A percentile compares a stretch with the other conserved stretches of the same genome.
Evolutionary conservation across 1,140 invertebrate genomes (phyloP).

Genomic region (Pseudoatta argentina): DNA sequence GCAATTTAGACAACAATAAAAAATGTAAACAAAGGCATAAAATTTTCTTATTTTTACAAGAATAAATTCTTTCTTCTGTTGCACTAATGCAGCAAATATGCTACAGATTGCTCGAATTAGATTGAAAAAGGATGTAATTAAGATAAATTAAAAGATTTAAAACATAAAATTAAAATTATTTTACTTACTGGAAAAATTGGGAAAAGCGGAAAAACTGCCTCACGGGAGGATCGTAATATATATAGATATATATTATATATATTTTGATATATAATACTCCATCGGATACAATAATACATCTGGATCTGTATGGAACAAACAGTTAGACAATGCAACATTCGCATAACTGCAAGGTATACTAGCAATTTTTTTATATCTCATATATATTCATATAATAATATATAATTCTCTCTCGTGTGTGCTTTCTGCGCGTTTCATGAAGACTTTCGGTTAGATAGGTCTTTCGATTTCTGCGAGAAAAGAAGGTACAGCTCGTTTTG

Average conservation of each 20-base stretch:
- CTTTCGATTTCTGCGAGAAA: conserved; percentile 75
- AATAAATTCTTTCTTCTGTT: background rate
- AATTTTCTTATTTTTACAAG: conserved; percentile 1
- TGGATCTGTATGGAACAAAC: conserved; percentile 83
- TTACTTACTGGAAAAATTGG: background rate
- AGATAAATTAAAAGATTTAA: background rate
- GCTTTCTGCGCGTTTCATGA: conserved; percentile 77
- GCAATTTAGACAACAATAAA: background rate
- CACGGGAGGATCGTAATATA: conserved; percentile 62
- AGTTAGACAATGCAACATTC: conserved; percentile 83
- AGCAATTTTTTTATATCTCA: conserved; percentile 78
- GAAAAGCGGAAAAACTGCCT: conserved; percentile 17
- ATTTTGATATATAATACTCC: conserved; percentile 79
- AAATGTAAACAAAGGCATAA: background rate
- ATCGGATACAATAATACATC: conserved; percentile 84
- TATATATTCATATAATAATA: conserved; percentile 74
- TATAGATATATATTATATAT: conserved; percentile 75
- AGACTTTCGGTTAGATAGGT: conserved; percentile 82
- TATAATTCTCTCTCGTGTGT: conserved; percentile 71
- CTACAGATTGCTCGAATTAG: background rate
- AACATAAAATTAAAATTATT: background rate
- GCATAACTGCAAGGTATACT: conserved; percentile 82
- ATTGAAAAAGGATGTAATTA: background rate
- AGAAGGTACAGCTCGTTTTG: conserved; percentile 80
- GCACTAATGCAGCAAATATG: background rate